Evolutionary conservation across 2,113 vertebrate genomes (phyloP), one percentile per base, ranked within the genome.

Genomic region (Hassar affinis): DNA sequence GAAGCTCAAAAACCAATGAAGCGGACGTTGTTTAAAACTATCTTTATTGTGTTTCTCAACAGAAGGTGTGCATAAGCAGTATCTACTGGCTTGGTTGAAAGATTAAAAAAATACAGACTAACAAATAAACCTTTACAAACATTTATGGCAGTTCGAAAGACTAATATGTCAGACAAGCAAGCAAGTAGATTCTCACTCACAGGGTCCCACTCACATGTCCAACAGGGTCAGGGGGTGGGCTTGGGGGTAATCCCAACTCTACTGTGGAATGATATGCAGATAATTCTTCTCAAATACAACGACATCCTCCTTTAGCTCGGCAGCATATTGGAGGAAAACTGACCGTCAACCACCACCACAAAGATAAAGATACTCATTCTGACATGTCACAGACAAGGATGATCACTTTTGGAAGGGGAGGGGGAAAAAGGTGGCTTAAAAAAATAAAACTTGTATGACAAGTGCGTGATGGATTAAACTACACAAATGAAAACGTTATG

Each of bases 11-110:
- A 74, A 8, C 11, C 69, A 72, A 22, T 27, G 2, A 72, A 25
- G 2, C n/a, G 15, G 30, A 9, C 71, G 51, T 71, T 62, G n/a
- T 79, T 80, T 87, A 85, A 83, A 85, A 77, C 84, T 87, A 83
- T 85, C 81, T 87, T 87, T 87, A 87, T 87, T 87, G 64, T 79
- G 81, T 85, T 85, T 75, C 27, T 79, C 69, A 87, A 85, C 74
- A 85, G 81, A 87, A 85, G 77, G 56, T 79, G 66, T 57, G 57
- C 69, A 85, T 79, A 83, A 87, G 82, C 74, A 78, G 81, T 83
- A 77, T 71, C 78, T 82, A 78, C 84, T 61, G 30, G 59, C 62
- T 80, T 71, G 54, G 27, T 35, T 85, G 61, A 22, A 81, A 81
- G 27, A 69, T 78, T 47, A 49, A 78, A 78, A 75, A 85, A 64